phyloP scores from a whole-genome alignment of 2,113 vertebrate genomes.

The Synchiropus splendidus region DNA sequence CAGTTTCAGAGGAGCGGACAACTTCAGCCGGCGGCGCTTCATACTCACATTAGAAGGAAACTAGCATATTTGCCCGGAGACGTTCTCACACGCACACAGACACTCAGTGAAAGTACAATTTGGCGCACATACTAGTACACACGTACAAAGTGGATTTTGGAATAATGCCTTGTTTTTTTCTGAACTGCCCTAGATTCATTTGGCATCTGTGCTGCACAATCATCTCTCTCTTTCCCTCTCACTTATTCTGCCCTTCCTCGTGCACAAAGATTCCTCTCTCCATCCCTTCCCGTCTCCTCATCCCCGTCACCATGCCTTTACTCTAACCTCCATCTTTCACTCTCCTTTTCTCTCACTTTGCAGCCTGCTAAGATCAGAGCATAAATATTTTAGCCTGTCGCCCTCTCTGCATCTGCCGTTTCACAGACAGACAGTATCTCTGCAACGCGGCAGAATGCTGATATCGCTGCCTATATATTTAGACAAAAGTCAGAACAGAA shows the following conservation, averaged over 20 bases:
- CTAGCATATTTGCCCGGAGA: constrained; percentile 7
- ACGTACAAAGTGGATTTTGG: constrained; percentile 51
- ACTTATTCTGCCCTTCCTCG: constrained; percentile 19
- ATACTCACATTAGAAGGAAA: constrained; percentile 7
- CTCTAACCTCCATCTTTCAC: constrained; percentile 11
- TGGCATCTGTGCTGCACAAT: constrained; percentile 60
- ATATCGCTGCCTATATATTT: no score
- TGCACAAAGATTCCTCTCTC: neutral
- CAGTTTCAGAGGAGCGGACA: no score
- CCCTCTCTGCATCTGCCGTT: constrained; percentile 40
- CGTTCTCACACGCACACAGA: neutral
- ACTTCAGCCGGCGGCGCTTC: constrained; percentile 14
- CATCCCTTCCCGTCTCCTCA: constrained; percentile 9
- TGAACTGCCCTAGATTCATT: constrained; percentile 58
- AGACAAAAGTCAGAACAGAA: no score
- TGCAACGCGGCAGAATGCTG: no score
- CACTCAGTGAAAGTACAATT: constrained; percentile 16
- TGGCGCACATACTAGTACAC: constrained; percentile 23
- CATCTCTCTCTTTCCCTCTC: constrained; percentile 29
- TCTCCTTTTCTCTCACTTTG: constrained; percentile 10
- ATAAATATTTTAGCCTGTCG: constrained; percentile 64
- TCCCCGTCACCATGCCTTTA: constrained; percentile 7
- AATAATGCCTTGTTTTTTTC: constrained; percentile 49
- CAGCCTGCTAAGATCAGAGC: constrained; percentile 38
- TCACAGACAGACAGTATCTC: constrained; percentile 26